Evolutionary conservation across 2,113 vertebrate genomes (phyloP).

Genomic region (Myotis lucifugus): DNA sequence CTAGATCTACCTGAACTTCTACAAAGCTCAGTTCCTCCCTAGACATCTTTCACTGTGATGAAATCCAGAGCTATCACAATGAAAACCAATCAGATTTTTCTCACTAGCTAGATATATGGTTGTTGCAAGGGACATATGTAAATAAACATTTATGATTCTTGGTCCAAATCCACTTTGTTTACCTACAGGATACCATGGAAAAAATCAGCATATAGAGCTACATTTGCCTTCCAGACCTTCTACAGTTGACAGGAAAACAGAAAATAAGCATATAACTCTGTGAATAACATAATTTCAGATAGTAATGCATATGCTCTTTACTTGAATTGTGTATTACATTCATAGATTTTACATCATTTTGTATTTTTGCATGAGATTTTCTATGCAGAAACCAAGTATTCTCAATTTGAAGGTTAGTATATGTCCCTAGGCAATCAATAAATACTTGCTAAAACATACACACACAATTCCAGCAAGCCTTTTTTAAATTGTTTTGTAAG

Average conservation of each 20-base stretch:
- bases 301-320: not conserved
- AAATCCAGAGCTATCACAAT: not conserved
- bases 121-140: not conserved
- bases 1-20: not conserved
- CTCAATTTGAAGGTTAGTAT: not conserved
- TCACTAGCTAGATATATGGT: not conserved
- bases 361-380: not conserved
- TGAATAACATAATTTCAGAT: not conserved
- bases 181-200: not conserved
- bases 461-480: not conserved
- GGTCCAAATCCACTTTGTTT: not conserved
- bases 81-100: not conserved
- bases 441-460: not conserved
- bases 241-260: not conserved
- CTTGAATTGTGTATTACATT: not conserved
- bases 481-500: not conserved
- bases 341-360: not conserved
- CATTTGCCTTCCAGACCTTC: too few species aligned
- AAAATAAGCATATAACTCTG: not conserved
- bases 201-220: too few species aligned
- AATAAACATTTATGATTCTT: not conserved
- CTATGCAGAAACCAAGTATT: not conserved
- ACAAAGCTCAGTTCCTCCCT: not conserved
- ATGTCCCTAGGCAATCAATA: not conserved
- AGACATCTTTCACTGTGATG: not conserved